Conservation (phyloP, 2,113 vertebrate species). For the Emydura subglobosa region DNA sequence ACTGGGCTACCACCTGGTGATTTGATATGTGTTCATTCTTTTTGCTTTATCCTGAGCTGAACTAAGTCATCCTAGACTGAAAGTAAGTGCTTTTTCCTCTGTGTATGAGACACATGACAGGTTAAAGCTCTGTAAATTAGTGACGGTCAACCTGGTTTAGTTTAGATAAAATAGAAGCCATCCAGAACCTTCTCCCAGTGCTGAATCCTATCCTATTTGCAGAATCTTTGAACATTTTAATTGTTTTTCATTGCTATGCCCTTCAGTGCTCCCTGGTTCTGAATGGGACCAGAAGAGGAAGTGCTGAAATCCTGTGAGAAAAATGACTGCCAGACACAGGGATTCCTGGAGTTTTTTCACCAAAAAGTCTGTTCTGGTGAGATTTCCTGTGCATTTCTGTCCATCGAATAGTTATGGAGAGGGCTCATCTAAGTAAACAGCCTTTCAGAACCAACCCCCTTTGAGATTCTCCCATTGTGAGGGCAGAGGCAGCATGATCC, state of each 20-base stretch:
- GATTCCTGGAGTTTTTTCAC: neutral
- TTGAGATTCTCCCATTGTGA: rapidly evolving
- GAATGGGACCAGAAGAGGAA: neutral
- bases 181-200: neutral
- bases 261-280: neutral
- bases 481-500: rapidly evolving
- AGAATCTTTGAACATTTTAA: neutral
- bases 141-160: neutral
- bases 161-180: neutral
- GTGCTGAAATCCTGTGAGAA: neutral
- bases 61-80: slow-evolving; percentile 1
- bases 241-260: neutral
- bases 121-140: slow-evolving; percentile 5
- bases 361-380: neutral
- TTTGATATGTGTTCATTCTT: neutral
- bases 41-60: neutral
- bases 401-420: neutral
- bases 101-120: neutral
- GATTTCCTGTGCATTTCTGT: rapidly evolving
- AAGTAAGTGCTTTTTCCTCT: slow-evolving; percentile 3
- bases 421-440: neutral
- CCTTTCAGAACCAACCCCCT: neutral
- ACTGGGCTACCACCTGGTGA: neutral
- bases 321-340: neutral
- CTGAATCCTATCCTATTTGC: neutral